Percentiles rank a stretch among this genome's conserved stretches.
Conservation (phyloP, 2,113 vertebrate genomes). For the Excalfactoria chinensis region DNA sequence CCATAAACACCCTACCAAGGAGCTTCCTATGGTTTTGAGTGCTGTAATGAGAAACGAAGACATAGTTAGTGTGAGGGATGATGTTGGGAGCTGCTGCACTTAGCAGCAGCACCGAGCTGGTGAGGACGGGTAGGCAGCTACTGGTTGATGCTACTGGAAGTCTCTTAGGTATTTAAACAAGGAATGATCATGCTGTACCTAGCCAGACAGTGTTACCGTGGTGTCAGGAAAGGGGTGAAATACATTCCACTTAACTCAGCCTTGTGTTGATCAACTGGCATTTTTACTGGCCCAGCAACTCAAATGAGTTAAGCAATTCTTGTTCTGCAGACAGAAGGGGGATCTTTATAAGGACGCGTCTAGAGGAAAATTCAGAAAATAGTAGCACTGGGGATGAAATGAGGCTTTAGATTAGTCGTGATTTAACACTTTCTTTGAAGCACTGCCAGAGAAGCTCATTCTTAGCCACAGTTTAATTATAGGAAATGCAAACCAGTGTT, state of each 20-base stretch:
- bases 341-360: not conserved
- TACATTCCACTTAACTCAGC: not conserved
- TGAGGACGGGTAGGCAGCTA: not conserved
- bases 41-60: not conserved
- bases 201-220: not conserved
- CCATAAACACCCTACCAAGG: not conserved
- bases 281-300: not conserved
- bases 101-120: not conserved
- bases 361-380: not conserved
- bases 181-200: not conserved
- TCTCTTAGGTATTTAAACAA: not conserved
- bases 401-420: not conserved
- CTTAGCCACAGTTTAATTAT: not conserved
- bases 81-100: not conserved
- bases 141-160: not conserved
- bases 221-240: not conserved
- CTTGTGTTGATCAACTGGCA: not conserved
- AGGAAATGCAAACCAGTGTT: not conserved
- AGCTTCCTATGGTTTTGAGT: not conserved
- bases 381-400: not conserved
- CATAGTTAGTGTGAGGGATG: not conserved
- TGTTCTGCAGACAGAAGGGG: not conserved
- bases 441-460: not conserved
- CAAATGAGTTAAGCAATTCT: not conserved
- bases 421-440: not conserved